Percentiles rank a stretch among this genome's conserved stretches.
Conservation (phyloP, 2,888 invertebrate genomes). For the Spicauda simplicius region DNA sequence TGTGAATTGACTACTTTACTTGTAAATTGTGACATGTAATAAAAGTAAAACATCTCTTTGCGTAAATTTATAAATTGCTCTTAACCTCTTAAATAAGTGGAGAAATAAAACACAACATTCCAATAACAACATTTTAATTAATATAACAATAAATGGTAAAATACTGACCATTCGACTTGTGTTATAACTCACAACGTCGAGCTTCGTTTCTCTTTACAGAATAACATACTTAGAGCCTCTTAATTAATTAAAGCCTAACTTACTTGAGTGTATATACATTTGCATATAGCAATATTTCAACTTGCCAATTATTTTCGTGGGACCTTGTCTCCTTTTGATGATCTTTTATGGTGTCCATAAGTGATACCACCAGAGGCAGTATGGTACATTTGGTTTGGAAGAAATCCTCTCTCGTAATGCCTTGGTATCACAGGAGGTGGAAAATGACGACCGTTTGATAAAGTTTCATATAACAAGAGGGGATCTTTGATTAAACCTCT, state of each 20-base stretch:
- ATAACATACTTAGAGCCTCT: conserved; percentile 16
- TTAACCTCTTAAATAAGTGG: not conserved
- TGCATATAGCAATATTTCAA: conserved; percentile 20
- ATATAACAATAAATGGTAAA: conserved; percentile 51
- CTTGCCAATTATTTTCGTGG: conserved; percentile 46
- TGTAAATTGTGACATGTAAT: too few species aligned
- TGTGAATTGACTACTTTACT: too few species aligned
- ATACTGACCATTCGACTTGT: conserved; percentile 57
- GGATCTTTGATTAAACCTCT: conserved; percentile 75
- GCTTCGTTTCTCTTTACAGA: conserved; percentile 6
- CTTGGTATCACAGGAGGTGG: conserved; percentile 55
- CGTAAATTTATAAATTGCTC: not conserved
- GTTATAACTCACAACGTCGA: conserved; percentile 13
- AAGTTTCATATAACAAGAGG: conserved; percentile 69
- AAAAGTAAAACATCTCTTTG: not conserved
- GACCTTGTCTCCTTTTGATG: conserved; percentile 57
- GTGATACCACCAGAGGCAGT: conserved; percentile 74
- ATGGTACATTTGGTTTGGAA: conserved; percentile 80
- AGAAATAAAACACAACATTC: not conserved
- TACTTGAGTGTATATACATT: conserved; percentile 31
- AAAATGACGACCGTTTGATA: conserved; percentile 65
- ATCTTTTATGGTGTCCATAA: conserved; percentile 75
- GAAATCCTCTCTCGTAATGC: conserved; percentile 74
- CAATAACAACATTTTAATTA: conserved; percentile 42
- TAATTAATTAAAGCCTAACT: conserved; percentile 33